A percentile compares a stretch with the other conserved stretches of the same genome.
phyloP scores from a whole-genome alignment of 2,113 vertebrate species.

The Megaceryle maxima region DNA sequence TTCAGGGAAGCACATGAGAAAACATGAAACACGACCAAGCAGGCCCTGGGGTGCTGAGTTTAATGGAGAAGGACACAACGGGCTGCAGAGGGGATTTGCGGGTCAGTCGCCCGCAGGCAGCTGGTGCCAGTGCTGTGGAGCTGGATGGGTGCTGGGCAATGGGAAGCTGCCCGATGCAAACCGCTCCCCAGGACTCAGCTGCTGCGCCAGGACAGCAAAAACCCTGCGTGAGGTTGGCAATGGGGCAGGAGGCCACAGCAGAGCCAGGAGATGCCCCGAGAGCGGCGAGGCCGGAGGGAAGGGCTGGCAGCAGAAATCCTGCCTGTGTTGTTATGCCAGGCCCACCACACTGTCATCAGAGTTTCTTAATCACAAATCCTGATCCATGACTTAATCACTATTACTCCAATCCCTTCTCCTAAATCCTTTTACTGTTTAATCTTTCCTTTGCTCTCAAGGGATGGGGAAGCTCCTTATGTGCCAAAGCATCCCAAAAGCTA shows the following conservation, averaged over 20 bases:
- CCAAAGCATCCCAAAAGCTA: background rate
- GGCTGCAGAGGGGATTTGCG: background rate
- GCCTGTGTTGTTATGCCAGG: fast-evolving
- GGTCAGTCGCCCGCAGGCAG: background rate
- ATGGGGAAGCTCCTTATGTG: background rate
- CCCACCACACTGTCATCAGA: background rate
- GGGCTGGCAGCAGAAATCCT: background rate
- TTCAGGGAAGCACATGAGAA: fast-evolving
- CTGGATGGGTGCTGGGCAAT: background rate
- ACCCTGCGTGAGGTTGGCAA: fast-evolving
- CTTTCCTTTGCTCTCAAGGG: background rate
- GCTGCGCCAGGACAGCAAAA: background rate
- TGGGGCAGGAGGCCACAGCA: background rate
- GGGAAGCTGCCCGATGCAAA: background rate
- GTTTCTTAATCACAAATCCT: background rate
- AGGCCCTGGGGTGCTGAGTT: background rate
- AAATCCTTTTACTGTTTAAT: constrained; percentile 49
- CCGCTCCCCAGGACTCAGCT: background rate
- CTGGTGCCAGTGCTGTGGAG: fast-evolving
- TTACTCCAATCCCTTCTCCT: constrained; percentile 2
- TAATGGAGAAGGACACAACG: no score
- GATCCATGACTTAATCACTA: constrained; percentile 29
- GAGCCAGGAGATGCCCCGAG: background rate
- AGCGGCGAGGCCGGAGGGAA: fast-evolving
- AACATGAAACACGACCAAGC: fast-evolving